phyloP scores from a whole-genome alignment of 1,140 invertebrate genomes.

The Galleria mellonella region DNA sequence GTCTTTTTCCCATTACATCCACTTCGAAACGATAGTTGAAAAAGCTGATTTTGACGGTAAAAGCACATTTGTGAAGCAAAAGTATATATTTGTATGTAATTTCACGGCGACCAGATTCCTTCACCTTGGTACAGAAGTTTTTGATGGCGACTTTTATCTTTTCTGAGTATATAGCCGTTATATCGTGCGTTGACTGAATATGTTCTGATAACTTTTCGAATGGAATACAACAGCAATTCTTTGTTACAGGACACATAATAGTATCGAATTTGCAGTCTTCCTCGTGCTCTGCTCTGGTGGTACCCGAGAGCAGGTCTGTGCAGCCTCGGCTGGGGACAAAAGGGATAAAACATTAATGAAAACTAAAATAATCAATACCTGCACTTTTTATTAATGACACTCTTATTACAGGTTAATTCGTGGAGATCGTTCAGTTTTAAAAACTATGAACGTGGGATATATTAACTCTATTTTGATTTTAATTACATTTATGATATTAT shows the following conservation, averaged over 20 bases:
- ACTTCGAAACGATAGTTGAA: constrained; percentile 66
- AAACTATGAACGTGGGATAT: too few relatives aligned
- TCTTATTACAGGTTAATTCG: too few relatives aligned
- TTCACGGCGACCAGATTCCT: constrained; percentile 57
- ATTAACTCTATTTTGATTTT: too few relatives aligned
- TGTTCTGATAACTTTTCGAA: constrained; percentile 59
- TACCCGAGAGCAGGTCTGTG: constrained; percentile 46
- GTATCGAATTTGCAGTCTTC: constrained; percentile 61
- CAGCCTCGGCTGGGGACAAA: constrained; percentile 54
- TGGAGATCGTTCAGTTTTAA: too few relatives aligned
- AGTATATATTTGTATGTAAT: constrained; percentile 66
- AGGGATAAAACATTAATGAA: too few relatives aligned
- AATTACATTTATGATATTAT: too few relatives aligned
- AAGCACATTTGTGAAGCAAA: constrained; percentile 59
- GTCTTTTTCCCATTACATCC: constrained; percentile 55
- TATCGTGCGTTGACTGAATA: constrained; percentile 51
- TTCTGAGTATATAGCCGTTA: constrained; percentile 61
- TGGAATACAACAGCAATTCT: constrained; percentile 54
- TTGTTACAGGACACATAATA: constrained; percentile 58
- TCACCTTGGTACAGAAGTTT: constrained; percentile 65
- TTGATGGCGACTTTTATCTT: constrained; percentile 68
- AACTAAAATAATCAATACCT: too few relatives aligned
- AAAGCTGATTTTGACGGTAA: constrained; percentile 67
- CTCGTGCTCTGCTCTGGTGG: constrained; percentile 55
- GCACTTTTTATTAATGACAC: too few relatives aligned